Evolutionary conservation across 2,797 vertebrate species (phyloP).

Genomic region (Sebastolobus altivelis): DNA sequence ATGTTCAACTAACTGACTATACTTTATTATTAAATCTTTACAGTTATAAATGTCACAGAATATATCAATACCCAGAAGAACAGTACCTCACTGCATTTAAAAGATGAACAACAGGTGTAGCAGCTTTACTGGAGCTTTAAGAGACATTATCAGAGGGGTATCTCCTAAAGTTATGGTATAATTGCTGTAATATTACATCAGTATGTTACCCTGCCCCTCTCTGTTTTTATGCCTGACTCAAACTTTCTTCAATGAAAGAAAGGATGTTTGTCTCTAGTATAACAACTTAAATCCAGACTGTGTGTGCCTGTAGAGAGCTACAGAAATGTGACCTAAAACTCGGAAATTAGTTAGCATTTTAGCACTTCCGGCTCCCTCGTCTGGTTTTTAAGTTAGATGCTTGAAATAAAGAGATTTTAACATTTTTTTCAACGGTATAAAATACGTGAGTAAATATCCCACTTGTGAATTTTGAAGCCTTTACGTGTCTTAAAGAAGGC

Average conservation of each 20-base stretch:
- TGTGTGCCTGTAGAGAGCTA: background rate
- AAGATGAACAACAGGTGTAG: slow-evolving; percentile 29
- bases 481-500: no score
- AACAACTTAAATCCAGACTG: background rate
- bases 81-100: slow-evolving; percentile 41
- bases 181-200: background rate
- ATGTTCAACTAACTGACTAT: background rate
- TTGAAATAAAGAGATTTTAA: no score
- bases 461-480: no score
- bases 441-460: no score
- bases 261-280: background rate
- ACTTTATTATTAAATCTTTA: slow-evolving; percentile 15
- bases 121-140: slow-evolving; percentile 9
- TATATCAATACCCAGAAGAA: slow-evolving; percentile 27
- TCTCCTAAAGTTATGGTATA: background rate
- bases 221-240: background rate
- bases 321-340: no score
- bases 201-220: background rate
- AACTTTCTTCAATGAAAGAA: slow-evolving; percentile 3
- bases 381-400: no score
- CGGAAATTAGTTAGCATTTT: no score
- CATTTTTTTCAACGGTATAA: no score
- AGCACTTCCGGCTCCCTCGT: no score
- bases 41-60: background rate
- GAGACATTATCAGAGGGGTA: background rate